Evolutionary conservation across 2,113 vertebrate species (phyloP).

Genomic region (Paracyprichromis sp.): DNA sequence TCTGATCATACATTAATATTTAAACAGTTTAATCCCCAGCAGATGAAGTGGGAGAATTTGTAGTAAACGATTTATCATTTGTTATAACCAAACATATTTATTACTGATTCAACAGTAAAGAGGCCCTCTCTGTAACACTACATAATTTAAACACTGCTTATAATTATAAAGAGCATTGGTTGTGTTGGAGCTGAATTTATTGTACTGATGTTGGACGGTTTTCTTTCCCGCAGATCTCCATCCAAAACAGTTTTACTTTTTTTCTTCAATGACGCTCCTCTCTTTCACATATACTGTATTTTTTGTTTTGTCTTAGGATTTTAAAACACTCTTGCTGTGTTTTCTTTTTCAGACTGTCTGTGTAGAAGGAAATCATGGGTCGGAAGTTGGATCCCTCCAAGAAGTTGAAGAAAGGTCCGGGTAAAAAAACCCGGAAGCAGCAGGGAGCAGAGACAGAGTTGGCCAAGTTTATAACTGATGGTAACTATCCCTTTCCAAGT

Average conservation of each 20-base stretch:
- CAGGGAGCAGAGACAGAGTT: conserved; percentile 87
- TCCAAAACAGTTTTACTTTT: not conserved
- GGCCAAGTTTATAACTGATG: conserved; percentile 71
- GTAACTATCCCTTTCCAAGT: not conserved
- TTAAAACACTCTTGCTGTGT: not conserved
- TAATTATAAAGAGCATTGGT: not conserved
- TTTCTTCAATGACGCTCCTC: not conserved
- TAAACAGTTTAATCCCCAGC: not conserved
- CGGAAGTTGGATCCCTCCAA: conserved; percentile 83
- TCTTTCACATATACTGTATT: not conserved
- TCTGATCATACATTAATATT: not conserved
- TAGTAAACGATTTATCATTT: not conserved
- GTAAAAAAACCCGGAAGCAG: conserved; percentile 87
- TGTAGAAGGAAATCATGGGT: conserved; percentile 74
- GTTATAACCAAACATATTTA: not conserved
- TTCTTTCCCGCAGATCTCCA: not conserved
- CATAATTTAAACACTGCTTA: not conserved
- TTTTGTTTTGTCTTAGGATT: not conserved
- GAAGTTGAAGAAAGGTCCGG: conserved; percentile 84
- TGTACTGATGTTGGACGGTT: not conserved
- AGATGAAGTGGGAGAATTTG: not conserved
- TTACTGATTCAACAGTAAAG: not conserved
- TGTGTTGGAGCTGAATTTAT: not conserved
- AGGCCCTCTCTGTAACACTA: not conserved
- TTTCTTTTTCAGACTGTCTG: not conserved